Evolutionary conservation across 2,113 vertebrate genomes (phyloP), one percentile per base, ranked within the genome.

Genomic region (Turdus rufiventris): DNA sequence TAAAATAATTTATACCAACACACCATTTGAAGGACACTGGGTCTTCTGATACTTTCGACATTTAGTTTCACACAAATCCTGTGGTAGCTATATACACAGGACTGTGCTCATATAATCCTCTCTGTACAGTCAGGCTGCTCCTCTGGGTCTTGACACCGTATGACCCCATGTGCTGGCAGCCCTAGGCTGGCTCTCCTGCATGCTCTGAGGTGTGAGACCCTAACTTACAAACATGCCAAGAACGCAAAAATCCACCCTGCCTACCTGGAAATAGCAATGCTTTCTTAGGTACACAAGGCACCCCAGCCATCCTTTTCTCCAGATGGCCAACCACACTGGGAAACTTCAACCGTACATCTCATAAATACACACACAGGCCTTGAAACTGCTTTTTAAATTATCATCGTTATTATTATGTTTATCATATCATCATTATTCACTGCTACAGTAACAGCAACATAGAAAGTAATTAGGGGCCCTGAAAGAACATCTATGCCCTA

Each of bases 301-400:
- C 19, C 25, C 17, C 6, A 50, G 18, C 3, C 40, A 50, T 7
- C 4, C 13, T 85, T 38, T 42, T 15, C 36, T 16, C 36, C 3
- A 4, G 53, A n/a, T 1, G 0, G 8, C 47, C 33, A 72, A 47
- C 18, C 7, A 11, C 7, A 25, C 2, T 7, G 9, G 36, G 33
- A 63, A 29, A 53, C 36, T 50, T 48, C 78, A 57, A 20, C 20
- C 29, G 23, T 14, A 67, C 9, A 15, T 50, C 20, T 68, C 31
- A 28, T 25, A 79, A 72, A 75, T 38, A 50, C 17, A 60, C 51
- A 36, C 13, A 33, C 4, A 53, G 14, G 54, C 43, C 61, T 65
- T 53, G 28, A 60, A 83, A 57, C 6, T 1, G 5, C 34, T 82
- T 68, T 58, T 25, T 1, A 54, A 63, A 77, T 62, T 7, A 56